These are phyloP conservation scores for Boloria euphrosyne DNA, from an alignment of 2,888 invertebrate genomes.

Conservation along the genomic window DNA sequence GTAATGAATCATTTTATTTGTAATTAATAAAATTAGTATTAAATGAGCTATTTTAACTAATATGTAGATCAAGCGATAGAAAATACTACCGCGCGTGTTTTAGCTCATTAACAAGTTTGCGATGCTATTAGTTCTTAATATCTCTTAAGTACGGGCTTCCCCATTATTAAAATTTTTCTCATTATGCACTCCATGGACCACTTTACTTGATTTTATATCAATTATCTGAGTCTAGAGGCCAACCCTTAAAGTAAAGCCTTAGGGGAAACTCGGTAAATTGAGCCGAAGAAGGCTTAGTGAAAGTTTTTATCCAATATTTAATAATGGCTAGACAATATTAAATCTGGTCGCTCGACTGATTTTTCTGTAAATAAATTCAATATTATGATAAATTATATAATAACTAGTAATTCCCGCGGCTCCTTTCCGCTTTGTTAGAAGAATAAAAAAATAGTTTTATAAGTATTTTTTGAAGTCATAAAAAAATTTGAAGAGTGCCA, in stretches of 20 bases:
- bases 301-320: conserved; percentile 3
- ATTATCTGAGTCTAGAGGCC: conserved; percentile 41
- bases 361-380: no score
- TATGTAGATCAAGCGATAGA: conserved; percentile 1
- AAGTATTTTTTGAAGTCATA: no score
- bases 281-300: conserved; percentile 26
- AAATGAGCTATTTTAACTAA: not conserved
- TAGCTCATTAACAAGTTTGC: conserved; percentile 31
- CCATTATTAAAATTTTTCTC: conserved; percentile 42
- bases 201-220: conserved; percentile 44
- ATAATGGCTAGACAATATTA: not conserved
- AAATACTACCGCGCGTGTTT: conserved; percentile 19
- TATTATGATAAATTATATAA: no score
- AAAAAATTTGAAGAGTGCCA: no score
- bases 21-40: not conserved
- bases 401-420: no score
- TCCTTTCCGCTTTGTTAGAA: no score
- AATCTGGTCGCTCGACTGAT: not conserved
- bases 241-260: conserved; percentile 29
- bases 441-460: no score
- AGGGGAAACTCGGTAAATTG: conserved; percentile 33
- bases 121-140: conserved; percentile 26
- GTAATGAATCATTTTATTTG: not conserved
- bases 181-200: conserved; percentile 40
- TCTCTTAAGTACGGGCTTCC: conserved; percentile 33